These are phyloP conservation scores for Siphamia tubifer DNA, from an alignment of 2,113 vertebrate species.

Conservation along the genomic window DNA sequence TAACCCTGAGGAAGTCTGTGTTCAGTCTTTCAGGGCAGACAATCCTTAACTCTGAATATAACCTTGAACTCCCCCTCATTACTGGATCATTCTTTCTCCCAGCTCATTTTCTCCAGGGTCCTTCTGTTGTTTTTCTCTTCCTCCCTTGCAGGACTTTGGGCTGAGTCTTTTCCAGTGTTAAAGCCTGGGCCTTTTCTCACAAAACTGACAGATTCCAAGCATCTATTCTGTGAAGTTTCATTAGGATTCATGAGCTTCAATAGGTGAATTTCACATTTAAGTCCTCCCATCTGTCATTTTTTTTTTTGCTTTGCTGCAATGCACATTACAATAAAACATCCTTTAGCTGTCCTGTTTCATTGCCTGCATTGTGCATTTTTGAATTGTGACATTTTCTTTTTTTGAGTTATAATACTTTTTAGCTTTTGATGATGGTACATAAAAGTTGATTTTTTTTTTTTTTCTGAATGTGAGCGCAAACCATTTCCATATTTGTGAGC, in stretches of 20 bases:
- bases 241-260: constrained; percentile 68
- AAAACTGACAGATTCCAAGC: constrained; percentile 36
- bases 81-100: constrained; percentile 51
- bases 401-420: too few relatives aligned
- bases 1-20: constrained; percentile 73
- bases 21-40: constrained; percentile 67
- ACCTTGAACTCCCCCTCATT: constrained; percentile 74
- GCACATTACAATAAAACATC: constrained; percentile 51
- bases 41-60: constrained; percentile 70
- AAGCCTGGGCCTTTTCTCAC: constrained; percentile 41
- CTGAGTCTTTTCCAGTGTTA: constrained; percentile 44
- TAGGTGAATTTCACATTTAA: constrained; percentile 41
- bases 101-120: constrained; percentile 61
- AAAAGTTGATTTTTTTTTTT: too few relatives aligned
- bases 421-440: too few relatives aligned
- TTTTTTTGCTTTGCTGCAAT: constrained; percentile 2
- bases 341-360: constrained; percentile 48
- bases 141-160: constrained; percentile 49
- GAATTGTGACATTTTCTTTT: too few relatives aligned
- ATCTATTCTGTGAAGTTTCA: constrained; percentile 55
- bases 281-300: constrained; percentile 5
- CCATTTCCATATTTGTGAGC: too few relatives aligned
- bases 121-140: constrained; percentile 55
- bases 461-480: too few relatives aligned
- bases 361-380: constrained; percentile 27